A percentile compares a stretch with the other conserved stretches of the same genome.
phyloP scores from a whole-genome alignment of 2,113 vertebrate genomes.

The Boulengeromyrus knoepffleri region DNA sequence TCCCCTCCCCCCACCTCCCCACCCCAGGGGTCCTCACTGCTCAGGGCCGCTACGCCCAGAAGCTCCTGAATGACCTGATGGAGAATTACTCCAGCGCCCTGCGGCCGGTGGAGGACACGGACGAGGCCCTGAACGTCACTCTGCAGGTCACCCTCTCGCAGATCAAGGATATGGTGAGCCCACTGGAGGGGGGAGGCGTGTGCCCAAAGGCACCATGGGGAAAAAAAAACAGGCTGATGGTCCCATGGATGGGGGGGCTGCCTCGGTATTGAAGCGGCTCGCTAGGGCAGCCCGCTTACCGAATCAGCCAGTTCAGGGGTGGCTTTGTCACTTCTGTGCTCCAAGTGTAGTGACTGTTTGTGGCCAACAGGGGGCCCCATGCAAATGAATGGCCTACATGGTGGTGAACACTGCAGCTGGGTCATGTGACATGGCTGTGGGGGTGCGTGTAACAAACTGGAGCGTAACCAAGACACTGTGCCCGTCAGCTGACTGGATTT shows the following conservation, averaged over 20 bases:
- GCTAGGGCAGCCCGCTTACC: neutral
- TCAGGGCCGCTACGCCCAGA: slow-evolving; percentile 83
- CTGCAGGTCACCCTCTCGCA: slow-evolving; percentile 93
- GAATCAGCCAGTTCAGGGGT: neutral
- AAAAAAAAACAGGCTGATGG: neutral
- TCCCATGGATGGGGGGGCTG: neutral
- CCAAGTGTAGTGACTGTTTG: neutral
- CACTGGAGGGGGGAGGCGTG: neutral
- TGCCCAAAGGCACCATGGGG: neutral
- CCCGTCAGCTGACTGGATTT: neutral
- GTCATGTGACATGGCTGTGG: neutral
- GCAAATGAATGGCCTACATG: neutral
- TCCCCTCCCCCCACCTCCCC: neutral
- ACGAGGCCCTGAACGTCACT: slow-evolving; percentile 86
- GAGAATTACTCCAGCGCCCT: slow-evolving; percentile 87
- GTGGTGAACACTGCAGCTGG: neutral
- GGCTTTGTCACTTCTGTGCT: neutral
- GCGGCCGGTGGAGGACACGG: slow-evolving; percentile 89
- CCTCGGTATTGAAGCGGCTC: neutral
- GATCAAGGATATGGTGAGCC: slow-evolving; percentile 94
- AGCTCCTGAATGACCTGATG: slow-evolving; percentile 83
- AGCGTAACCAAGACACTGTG: neutral
- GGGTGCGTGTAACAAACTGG: neutral
- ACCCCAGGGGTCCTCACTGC: slow-evolving; percentile 68
- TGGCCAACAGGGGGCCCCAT: neutral